Base-by-base conservation (phyloP, 2,888 invertebrate genomes). In the Campopleginae sp. region DNA sequence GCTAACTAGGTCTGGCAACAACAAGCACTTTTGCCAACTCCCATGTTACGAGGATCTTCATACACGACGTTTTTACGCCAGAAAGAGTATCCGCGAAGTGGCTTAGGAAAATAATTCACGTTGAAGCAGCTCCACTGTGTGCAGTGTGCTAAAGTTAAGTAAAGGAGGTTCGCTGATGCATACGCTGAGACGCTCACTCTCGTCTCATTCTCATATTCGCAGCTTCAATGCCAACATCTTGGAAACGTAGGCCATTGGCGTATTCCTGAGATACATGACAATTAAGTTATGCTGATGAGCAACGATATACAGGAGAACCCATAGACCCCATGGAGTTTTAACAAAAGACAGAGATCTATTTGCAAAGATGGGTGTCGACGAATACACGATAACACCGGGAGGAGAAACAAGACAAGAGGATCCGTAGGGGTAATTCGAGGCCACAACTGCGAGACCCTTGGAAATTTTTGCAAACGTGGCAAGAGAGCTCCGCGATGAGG, bases 1-100 rank as follows among this genome's bases (percentile, higher is more conserved):
- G 77, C 87, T 87, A 88, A 88, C 89, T 87, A 88, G 88, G 87
- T 89, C 87, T 88, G 84, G 87, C 86, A 84, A 82, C 83, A 78
- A 82, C 83, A 76, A 80, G 58, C 66, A 71, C 58, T 81, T 51
- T 65, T 54, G 76, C 79, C 85, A 82, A 79, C 76, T 79, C 75
- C 82, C 75, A 42, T 19, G 72, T 74, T 42, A 48, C 71, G 46
- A 58, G 6, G 31, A 74, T 77, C 72, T 48, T 27, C 44, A 46
- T 27, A 74, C 23, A 17, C 27, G 44, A 51, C 74, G 42, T 42
- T 54, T 58, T 80, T 42, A 42, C 61, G 61, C 38, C 33, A 12
- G 33, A 65, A 23, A 54, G 38, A 75, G 46, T 42, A 78, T 38
- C 33, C 31, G 46, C 31, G 46, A 70, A 14, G 31, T 19, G 61